Percentiles rank a stretch among this genome's conserved stretches.
phyloP scores from a whole-genome alignment of 1,140 invertebrate species.

The Hypothenemus hampei region DNA sequence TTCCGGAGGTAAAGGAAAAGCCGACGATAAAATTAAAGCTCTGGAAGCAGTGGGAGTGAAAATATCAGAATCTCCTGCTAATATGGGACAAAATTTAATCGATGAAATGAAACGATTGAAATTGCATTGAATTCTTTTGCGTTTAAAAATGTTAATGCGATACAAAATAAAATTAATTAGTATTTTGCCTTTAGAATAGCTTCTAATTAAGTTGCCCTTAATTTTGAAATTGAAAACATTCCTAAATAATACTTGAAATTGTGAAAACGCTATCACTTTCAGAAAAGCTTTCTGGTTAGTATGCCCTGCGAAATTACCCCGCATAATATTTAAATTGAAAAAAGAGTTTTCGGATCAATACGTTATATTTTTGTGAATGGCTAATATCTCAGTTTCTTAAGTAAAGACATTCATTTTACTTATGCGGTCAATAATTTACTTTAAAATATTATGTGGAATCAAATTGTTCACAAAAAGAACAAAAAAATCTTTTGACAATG shows the following conservation, averaged over 20 bases:
- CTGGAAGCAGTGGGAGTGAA: slow-evolving; percentile 86
- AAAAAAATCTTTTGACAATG: not conserved
- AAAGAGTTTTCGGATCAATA: no score
- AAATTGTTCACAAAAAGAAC: no score
- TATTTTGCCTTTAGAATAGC: not conserved
- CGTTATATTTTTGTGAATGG: no score
- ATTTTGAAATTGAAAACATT: not conserved
- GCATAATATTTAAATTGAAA: slow-evolving; percentile 5
- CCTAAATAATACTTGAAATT: slow-evolving; percentile 3
- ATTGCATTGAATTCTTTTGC: not conserved
- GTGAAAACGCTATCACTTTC: slow-evolving; percentile 19
- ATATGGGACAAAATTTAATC: slow-evolving; percentile 83
- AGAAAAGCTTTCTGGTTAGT: slow-evolving; percentile 4
- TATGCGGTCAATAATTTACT: no score
- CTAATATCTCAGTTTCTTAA: no score
- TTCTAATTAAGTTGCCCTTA: not conserved
- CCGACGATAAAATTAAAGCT: slow-evolving; percentile 94
- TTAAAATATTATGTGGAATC: no score
- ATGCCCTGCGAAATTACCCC: slow-evolving; percentile 5
- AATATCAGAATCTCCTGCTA: slow-evolving; percentile 92
- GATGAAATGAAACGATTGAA: slow-evolving; percentile 63
- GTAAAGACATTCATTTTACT: no score
- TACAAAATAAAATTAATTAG: no score
- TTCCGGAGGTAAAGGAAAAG: slow-evolving; percentile 95
- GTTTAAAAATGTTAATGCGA: slow-evolving; percentile 4